Percentiles rank a stretch among this genome's conserved stretches.
These are phyloP conservation scores for Misgurnus anguillicaudatus DNA, from an alignment of 2,113 vertebrate species.

Conservation along the genomic window DNA sequence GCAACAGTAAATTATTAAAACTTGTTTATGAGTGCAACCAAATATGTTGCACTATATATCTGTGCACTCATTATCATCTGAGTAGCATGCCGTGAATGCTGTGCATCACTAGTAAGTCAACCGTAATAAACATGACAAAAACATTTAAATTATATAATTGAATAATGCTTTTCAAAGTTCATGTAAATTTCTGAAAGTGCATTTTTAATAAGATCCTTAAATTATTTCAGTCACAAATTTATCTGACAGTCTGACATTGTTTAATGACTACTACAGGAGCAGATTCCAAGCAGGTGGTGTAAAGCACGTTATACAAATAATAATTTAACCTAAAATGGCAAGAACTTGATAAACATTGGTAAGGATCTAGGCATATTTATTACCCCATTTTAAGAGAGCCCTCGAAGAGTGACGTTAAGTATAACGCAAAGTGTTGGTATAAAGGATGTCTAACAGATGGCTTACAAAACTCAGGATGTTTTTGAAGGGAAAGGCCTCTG, in stretches of 20 bases:
- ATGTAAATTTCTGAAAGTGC: not conserved
- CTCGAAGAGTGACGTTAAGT: conserved; percentile 57
- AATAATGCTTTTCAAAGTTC: conserved; percentile 20
- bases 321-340: conserved; percentile 42
- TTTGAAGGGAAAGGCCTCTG: conserved; percentile 51
- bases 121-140: not conserved
- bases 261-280: conserved; percentile 2
- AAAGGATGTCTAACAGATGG: conserved; percentile 66
- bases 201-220: conserved; percentile 29
- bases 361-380: conserved; percentile 44
- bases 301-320: conserved; percentile 9
- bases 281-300: conserved; percentile 8
- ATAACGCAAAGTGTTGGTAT: conserved; percentile 56
- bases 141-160: not conserved
- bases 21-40: not conserved
- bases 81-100: conserved; percentile 1
- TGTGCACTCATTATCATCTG: not conserved
- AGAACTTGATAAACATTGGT: conserved; percentile 48
- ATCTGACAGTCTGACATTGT: conserved; percentile 10
- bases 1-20: not conserved
- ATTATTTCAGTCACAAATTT: conserved; percentile 23
- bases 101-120: not conserved
- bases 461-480: conserved; percentile 60
- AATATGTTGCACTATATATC: not conserved
- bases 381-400: conserved; percentile 52